Conservation (phyloP, 64 coral and sea anemone species). For the Actinia equina region DNA sequence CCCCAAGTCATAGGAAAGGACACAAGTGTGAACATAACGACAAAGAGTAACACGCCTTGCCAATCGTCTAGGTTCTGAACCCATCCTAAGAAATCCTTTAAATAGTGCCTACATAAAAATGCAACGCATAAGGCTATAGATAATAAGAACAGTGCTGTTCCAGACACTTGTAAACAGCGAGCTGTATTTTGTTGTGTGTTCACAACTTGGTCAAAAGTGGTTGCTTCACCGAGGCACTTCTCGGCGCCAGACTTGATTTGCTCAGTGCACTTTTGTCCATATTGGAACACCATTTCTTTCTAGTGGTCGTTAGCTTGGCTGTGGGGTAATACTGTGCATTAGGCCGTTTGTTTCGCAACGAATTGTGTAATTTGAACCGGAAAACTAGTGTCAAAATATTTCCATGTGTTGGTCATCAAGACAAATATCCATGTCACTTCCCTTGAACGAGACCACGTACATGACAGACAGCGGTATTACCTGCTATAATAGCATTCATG, state of each 20-base stretch:
- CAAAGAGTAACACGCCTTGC: slow-evolving; percentile 79
- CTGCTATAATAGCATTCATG: neutral
- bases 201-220: slow-evolving; percentile 94
- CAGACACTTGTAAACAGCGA: slow-evolving; percentile 83
- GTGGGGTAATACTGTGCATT: neutral
- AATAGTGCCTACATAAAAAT: slow-evolving; percentile 80
- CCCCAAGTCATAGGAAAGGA: slow-evolving; percentile 99
- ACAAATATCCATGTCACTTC: slow-evolving; percentile 9
- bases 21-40: slow-evolving; percentile 94
- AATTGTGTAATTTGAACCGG: neutral
- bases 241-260: slow-evolving; percentile 91
- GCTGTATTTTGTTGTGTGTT: slow-evolving; percentile 52
- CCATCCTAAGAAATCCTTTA: slow-evolving; percentile 92
- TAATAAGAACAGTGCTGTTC: slow-evolving; percentile 73
- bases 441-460: neutral
- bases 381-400: neutral
- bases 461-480: neutral
- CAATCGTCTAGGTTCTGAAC: slow-evolving; percentile 88
- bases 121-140: slow-evolving; percentile 66
- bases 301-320: neutral
- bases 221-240: slow-evolving; percentile 91
- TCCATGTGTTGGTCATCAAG: slow-evolving; percentile 6
- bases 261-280: slow-evolving; percentile 92
- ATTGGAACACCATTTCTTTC: slow-evolving; percentile 80
- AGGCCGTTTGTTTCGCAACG: neutral